These are phyloP conservation scores for Escarpia spicata DNA, from an alignment of 2,888 invertebrate species.

Conservation along the genomic window DNA sequence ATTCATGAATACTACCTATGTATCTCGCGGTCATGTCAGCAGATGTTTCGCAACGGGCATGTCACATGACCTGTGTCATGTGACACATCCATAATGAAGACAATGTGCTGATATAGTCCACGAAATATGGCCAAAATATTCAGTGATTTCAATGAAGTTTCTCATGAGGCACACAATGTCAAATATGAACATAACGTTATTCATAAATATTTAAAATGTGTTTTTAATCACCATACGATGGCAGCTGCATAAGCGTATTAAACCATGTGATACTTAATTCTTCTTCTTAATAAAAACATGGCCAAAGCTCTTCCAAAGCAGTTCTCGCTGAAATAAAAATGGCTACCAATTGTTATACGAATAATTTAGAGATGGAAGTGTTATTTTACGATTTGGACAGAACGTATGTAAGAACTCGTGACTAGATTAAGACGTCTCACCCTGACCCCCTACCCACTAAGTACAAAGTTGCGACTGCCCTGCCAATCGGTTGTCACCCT, in stretches of 20 bases:
- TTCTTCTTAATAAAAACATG: no score
- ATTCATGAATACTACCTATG: no score
- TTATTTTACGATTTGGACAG: neutral
- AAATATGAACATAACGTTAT: neutral
- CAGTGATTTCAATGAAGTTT: no score
- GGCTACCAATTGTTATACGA: neutral
- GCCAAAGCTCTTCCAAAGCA: no score
- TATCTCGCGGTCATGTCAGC: no score
- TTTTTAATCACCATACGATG: neutral
- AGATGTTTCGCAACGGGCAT: no score
- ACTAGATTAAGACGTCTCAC: neutral
- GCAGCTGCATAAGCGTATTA: neutral
- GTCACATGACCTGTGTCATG: no score
- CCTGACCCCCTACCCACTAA: neutral
- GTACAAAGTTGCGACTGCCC: neutral
- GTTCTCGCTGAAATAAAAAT: neutral
- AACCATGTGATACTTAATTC: neutral
- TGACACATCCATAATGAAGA: no score
- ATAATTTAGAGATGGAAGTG: neutral
- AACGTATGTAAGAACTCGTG: neutral
- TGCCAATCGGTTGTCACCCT: neutral
- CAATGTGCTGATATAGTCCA: no score
- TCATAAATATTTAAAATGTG: neutral
- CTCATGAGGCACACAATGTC: no score
- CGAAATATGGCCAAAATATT: no score